Base-by-base conservation (phyloP, 1,140 invertebrate genomes). In the Drosophila lowei region DNA sequence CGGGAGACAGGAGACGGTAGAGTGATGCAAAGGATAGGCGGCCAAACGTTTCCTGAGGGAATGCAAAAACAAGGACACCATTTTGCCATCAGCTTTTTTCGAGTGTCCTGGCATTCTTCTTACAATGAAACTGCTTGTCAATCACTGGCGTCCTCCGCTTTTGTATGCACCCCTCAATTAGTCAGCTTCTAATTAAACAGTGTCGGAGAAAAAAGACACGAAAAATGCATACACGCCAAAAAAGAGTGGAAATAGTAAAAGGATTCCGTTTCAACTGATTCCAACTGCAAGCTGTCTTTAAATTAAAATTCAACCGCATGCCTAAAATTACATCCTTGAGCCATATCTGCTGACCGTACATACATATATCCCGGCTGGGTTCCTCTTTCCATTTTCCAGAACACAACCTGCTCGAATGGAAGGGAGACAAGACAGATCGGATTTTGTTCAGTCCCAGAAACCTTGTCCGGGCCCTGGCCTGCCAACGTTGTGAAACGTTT, bases 121-220 rank as follows among this genome's bases (percentile, higher is more conserved):
- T 61, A 57, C 73, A 63, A 64, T 72, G 67, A 53, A 80, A 77
- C 78, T 56, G 78, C 78, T 77, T 83, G 79, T 81, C 78, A 73
- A 80, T 80, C 78, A 72, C 73, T 61, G n/a, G 42, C 50, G 48
- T 54, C 54, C 48, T 38, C 30, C 42, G 23, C 44, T 42, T 48
- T 55, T 54, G 50, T 18, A 38, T 38, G 34, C 9, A 71, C 74
- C 81, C 78, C 72, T 81, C 67, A 81, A 72, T 80, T 80, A 77
- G 79, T 60, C 60, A 80, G 57, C 41, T 62, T 72, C 73, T 77
- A 80, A 80, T 81, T 80, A 81, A 58, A 81, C 61, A 57, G 67
- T 65, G 34, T 38, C 34, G 34, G 5, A 13, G 30, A 18, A 68
- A 68, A 67, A 25, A 68, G 64, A 43, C 23, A 30, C 47, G 56